Evolutionary conservation across 2,797 vertebrate genomes (phyloP).

Genomic region (Nannoperca obscura): DNA sequence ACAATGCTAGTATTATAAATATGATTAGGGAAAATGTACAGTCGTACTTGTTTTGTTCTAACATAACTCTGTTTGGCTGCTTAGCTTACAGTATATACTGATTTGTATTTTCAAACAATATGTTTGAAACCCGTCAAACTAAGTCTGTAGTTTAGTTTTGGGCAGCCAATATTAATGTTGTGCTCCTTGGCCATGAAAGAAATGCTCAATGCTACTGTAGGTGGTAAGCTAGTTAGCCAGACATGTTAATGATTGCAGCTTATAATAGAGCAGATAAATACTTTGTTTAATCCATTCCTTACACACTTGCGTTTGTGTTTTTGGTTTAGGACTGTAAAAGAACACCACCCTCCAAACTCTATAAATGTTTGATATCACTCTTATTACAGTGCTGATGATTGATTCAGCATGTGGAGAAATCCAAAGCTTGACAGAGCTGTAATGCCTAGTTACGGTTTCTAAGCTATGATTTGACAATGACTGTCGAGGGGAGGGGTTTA

Average conservation of each 20-base stretch:
- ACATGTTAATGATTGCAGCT: neutral
- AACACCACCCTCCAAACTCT: neutral
- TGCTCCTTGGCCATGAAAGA: neutral
- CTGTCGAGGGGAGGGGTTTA: neutral
- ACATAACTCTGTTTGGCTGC: neutral
- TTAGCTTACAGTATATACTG: no score
- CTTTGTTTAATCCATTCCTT: neutral
- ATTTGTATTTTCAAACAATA: neutral
- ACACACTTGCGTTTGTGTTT: neutral
- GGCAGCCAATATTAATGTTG: neutral
- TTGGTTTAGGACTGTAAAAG: neutral
- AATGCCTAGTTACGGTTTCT: neutral
- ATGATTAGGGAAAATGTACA: neutral
- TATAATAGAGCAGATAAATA: neutral
- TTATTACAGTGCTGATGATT: neutral
- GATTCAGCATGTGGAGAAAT: conserved; percentile 23
- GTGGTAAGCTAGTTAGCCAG: neutral
- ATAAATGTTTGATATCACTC: neutral
- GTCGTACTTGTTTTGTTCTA: neutral
- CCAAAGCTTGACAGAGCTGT: conserved; percentile 59
- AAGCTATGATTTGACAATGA: neutral
- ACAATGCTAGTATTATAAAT: neutral
- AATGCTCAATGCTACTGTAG: no score
- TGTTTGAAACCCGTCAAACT: neutral
- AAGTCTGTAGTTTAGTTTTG: neutral